Evolutionary conservation across 2,113 vertebrate species (phyloP).

Genomic region (Oreamnos americanus): DNA sequence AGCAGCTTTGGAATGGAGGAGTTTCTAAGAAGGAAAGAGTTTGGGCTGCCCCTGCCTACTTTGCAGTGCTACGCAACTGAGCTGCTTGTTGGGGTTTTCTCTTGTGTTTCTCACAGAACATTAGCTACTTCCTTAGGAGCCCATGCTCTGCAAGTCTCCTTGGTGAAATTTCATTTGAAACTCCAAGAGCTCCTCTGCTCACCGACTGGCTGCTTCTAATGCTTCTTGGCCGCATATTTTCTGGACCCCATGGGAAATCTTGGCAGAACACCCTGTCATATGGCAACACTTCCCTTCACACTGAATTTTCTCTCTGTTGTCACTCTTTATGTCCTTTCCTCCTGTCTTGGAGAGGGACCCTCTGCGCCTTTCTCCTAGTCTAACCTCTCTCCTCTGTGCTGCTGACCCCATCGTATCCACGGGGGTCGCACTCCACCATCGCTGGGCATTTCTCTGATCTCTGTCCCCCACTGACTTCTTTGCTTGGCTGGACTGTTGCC

Average conservation of each 20-base stretch:
- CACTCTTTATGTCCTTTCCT: background rate
- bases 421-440: fast-evolving
- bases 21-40: background rate
- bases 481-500: background rate
- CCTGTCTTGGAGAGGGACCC: background rate
- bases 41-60: background rate
- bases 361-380: background rate
- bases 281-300: background rate
- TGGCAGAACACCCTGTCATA: conserved; percentile 36
- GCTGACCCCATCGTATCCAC: fast-evolving
- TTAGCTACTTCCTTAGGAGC: background rate
- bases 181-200: background rate
- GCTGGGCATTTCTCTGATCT: background rate
- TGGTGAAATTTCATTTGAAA: background rate
- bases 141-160: background rate
- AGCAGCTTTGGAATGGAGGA: background rate
- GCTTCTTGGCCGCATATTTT: background rate
- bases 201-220: background rate
- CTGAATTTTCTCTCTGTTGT: background rate
- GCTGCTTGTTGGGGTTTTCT: background rate
- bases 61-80: background rate
- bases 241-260: conserved; percentile 1
- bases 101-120: background rate
- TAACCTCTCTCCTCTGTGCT: too few relatives aligned
- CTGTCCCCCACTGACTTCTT: background rate